Evolutionary conservation across 2,888 invertebrate species (phyloP), one percentile per base, ranked within the genome.

Genomic region (Dendrolimus pini): DNA sequence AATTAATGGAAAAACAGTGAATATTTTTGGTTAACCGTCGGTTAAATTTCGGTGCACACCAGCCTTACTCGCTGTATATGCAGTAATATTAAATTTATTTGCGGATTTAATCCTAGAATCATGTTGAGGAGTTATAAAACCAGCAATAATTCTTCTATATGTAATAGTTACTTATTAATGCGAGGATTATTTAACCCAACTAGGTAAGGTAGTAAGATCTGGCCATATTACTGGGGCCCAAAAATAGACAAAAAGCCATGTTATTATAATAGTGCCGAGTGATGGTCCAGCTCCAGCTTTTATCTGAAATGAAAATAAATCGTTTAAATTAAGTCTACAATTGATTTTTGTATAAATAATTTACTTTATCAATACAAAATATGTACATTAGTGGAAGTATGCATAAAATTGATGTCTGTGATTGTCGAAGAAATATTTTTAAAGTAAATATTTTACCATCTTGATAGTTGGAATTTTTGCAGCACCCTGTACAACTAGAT

Each of bases 401-500:
- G 30, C 30, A 30, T 30, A 6, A 30, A 30, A 30, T 30, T 30
- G 30, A 18, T 18, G 18, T 18, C 3, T 18, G 3, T 18, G 2
- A 18, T 3, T 18, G 3, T 3, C 2, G 3, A 18, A 18, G 0
- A 18, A 18, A 18, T 18, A 18, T 30, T 30, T 30, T 30, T 30
- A 30, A 3, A 30, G 30, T 30, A 30, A 30, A 30, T 30, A 30
- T 30, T 30, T 30, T 68, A 87, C 89, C 87, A 89, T 86, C 72
- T 83, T 80, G 0, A 2, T 2, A 1, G 86, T 87, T 1, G 87
- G 74, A 54, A 92, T 72, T 42, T 70, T 76, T 0, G 89, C 91
- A 52, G 83, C 77, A 58, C 84, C 70, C 56, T 89, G 79, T 1
- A 90, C 85, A 6, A 93, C 78, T 0, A 93, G 86, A 65, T 93